These are phyloP conservation scores for Nibea coibor DNA, from an alignment of 2,113 vertebrate genomes.

Conservation along the genomic window DNA sequence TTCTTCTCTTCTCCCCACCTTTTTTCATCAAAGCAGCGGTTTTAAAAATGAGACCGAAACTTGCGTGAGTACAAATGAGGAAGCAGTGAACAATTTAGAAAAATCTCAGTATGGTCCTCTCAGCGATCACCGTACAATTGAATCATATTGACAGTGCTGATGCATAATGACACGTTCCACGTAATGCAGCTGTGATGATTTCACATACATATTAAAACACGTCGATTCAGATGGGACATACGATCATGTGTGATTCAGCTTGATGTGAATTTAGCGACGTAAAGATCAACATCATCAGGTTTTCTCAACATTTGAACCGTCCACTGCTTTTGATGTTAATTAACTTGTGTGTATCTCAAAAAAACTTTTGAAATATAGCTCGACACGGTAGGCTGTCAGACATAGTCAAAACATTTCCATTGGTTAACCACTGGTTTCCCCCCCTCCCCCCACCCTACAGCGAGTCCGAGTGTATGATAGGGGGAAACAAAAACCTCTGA, in stretches of 20 bases:
- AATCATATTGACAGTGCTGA: conserved; percentile 34
- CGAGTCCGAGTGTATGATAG: conserved; percentile 42
- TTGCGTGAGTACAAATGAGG: conserved; percentile 60
- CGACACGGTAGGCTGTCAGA: conserved; percentile 27
- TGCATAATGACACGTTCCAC: background rate
- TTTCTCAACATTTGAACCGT: background rate
- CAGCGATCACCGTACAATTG: background rate
- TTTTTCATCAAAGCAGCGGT: conserved; percentile 49
- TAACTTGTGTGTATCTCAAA: background rate
- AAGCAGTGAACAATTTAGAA: conserved; percentile 55
- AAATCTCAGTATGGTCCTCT: conserved; percentile 70
- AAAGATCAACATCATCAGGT: background rate
- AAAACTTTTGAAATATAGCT: background rate
- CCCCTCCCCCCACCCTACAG: conserved; percentile 27
- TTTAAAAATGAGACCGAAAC: conserved; percentile 61
- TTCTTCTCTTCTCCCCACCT: conserved; percentile 28
- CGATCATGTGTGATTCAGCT: background rate
- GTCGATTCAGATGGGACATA: too few species aligned
- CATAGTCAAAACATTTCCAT: conserved; percentile 77
- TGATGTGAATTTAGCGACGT: background rate
- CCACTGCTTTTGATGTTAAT: background rate
- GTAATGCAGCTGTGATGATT: background rate
- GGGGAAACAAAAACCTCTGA: conserved; percentile 66
- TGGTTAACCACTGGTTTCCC: conserved; percentile 79
- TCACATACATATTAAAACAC: background rate